These are phyloP conservation scores for Neopipo cinnamomea DNA, from an alignment of 2,113 vertebrate species.

Conservation along the genomic window DNA sequence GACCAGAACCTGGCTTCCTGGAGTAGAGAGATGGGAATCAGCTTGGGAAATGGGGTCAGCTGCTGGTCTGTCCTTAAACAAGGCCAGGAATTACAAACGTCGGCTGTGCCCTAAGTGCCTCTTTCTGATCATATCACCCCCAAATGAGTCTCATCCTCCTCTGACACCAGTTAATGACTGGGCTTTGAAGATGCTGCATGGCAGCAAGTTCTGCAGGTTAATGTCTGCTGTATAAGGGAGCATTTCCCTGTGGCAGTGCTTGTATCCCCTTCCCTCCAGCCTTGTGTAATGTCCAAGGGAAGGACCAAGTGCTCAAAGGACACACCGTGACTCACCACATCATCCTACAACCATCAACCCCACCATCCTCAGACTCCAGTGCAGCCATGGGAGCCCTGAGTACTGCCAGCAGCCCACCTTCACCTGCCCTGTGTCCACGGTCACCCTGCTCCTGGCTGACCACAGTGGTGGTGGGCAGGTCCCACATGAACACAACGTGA, in stretches of 20 bases:
- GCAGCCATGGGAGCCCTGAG: background rate
- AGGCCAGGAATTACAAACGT: background rate
- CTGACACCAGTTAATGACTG: background rate
- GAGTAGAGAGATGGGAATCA: background rate
- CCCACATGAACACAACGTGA: fast-evolving
- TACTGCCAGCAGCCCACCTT: background rate
- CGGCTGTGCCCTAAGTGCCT: background rate
- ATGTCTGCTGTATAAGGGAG: background rate
- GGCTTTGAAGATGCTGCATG: background rate
- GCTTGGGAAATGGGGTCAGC: background rate
- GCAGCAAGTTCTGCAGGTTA: conserved; percentile 24
- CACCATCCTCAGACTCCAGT: fast-evolving
- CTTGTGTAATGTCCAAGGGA: background rate
- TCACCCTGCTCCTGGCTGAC: background rate
- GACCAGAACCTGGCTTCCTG: background rate
- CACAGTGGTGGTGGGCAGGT: fast-evolving
- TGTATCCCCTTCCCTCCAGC: background rate
- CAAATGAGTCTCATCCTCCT: background rate
- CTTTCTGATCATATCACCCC: background rate
- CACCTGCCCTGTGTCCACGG: fast-evolving
- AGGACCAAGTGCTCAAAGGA: background rate
- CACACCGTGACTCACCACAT: fast-evolving
- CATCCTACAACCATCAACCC: background rate
- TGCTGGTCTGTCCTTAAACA: background rate
- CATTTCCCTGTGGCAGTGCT: fast-evolving